A percentile compares a stretch with the other conserved stretches of the same genome.
Evolutionary conservation across 2,797 vertebrate species (phyloP).

Genomic region (Catostomus latipinnis): DNA sequence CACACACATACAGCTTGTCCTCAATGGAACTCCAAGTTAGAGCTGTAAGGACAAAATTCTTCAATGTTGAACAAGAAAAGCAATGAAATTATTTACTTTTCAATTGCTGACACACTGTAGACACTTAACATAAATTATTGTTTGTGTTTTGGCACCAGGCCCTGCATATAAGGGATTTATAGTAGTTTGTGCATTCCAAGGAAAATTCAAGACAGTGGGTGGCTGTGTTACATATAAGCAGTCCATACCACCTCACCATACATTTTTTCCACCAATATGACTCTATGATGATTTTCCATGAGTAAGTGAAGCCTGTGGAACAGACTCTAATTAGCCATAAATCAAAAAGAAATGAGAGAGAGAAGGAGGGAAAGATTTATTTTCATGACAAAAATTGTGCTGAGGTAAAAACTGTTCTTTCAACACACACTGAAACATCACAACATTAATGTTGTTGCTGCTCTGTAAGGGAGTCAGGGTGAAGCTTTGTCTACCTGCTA

Average conservation of each 20-base stretch:
- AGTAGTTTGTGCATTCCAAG: slow-evolving; percentile 28
- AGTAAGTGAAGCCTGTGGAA: slow-evolving; percentile 9
- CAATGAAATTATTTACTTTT: slow-evolving; percentile 5
- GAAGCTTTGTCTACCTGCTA: slow-evolving; percentile 45
- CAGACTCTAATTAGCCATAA: slow-evolving; percentile 23
- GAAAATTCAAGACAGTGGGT: background rate
- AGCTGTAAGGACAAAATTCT: slow-evolving; percentile 11
- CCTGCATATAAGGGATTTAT: slow-evolving; percentile 29
- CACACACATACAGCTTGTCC: slow-evolving; percentile 16
- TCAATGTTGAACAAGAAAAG: slow-evolving; percentile 25
- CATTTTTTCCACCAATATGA: background rate
- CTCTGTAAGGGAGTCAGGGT: slow-evolving; percentile 27
- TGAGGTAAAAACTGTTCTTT: slow-evolving; percentile 15
- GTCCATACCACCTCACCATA: slow-evolving; percentile 6
- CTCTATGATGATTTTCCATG: slow-evolving; percentile 6
- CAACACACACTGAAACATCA: background rate
- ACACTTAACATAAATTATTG: slow-evolving; percentile 33
- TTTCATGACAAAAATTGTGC: background rate
- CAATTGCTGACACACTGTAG: slow-evolving; percentile 16
- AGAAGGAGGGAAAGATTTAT: background rate
- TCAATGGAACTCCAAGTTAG: slow-evolving; percentile 23
- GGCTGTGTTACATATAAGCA: slow-evolving; percentile 8
- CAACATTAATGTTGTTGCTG: slow-evolving; percentile 31
- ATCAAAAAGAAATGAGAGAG: slow-evolving; percentile 10
- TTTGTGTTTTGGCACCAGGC: slow-evolving; percentile 32